Base-by-base conservation (phyloP, 2,797 vertebrate genomes). In the Sphenopsis melanotis region DNA sequence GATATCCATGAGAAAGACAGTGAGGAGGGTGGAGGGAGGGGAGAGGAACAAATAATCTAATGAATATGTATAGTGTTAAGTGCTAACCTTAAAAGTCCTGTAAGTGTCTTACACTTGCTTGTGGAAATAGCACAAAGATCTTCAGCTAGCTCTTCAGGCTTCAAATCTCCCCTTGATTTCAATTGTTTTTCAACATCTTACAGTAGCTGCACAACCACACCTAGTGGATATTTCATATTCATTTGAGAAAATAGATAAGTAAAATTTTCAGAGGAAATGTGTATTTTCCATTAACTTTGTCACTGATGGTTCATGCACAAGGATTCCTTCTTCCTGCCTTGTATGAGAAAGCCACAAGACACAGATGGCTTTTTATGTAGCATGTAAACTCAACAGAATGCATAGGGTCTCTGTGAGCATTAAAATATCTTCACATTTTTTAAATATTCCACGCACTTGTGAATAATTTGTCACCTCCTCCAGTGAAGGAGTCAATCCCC, bases 11-110 rank as follows among this genome's bases (percentile, higher is more conserved):
- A 83, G 49, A 83, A 92, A 89, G 19, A 72, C 41, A 68, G 41
- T 1, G 8, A 29, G 6, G 2, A 20, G 9, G 19, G 5, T 8
- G 11, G 3, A 30, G 11, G 23, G 22, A 32, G 12, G 23, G 26
- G 27, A 65, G 19, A 5, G 18, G 27, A 74, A 39, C 12, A 85
- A 91, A n/a, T 7, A 72, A 85, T 46, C 23, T 63, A 78, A 61
- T 64, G 3, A 77, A 47, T 71, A 75, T 6, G 1, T 44, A 57
- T n/a, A 75, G 16, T 87, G 6, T 13, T 52, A 72, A 77, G 7
- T 61, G 21, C 2, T 11, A 78, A 10, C 8, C 12, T 29, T 83
- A 53, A 65, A 56, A 83, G 57, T 47, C 23, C 15, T 50, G 3
- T 57, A 16, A 74, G 59, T 49, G 15, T 34, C 42, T 80, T 89